Evolutionary conservation across 2,888 invertebrate genomes (phyloP).

Genomic region (Bombylius major): DNA sequence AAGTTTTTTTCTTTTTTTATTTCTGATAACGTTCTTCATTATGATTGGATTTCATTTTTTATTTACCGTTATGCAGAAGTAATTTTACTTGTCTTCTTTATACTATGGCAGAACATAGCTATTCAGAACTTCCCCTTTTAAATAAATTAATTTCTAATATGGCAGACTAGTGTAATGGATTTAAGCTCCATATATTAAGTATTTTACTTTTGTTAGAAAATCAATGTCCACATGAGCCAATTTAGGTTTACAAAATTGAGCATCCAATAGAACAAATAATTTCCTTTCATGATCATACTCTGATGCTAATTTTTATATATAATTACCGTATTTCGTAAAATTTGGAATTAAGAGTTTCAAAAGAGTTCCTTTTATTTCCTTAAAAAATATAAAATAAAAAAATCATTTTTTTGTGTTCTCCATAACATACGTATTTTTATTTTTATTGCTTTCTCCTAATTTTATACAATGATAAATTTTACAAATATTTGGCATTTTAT

Average conservation of each 20-base stretch:
- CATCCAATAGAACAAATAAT: slow-evolving; percentile 53
- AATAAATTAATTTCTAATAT: slow-evolving; percentile 46
- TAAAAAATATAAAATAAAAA: too few species aligned
- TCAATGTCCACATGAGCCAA: slow-evolving; percentile 45
- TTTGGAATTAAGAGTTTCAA: too few species aligned
- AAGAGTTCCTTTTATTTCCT: too few species aligned
- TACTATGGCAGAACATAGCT: slow-evolving; percentile 51
- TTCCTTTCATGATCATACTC: slow-evolving; percentile 49
- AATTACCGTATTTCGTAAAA: slow-evolving; percentile 48
- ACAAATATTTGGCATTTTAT: slow-evolving; percentile 23
- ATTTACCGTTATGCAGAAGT: too few species aligned
- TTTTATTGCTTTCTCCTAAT: not conserved
- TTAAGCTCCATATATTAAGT: slow-evolving; percentile 56
- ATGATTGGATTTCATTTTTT: too few species aligned
- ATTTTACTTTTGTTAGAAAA: slow-evolving; percentile 47
- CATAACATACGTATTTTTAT: not conserved
- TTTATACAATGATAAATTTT: not conserved
- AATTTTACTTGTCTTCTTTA: too few species aligned
- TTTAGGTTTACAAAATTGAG: slow-evolving; percentile 46
- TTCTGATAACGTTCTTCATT: too few species aligned
- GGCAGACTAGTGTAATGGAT: slow-evolving; percentile 49
- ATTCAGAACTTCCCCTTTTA: slow-evolving; percentile 44
- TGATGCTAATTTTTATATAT: slow-evolving; percentile 49
- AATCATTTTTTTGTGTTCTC: not conserved
- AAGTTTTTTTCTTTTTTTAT: too few species aligned